Evolutionary conservation across 1,140 invertebrate species (phyloP), one percentile per base, ranked within the genome.

Genomic region (Drosophila pectinifera): DNA sequence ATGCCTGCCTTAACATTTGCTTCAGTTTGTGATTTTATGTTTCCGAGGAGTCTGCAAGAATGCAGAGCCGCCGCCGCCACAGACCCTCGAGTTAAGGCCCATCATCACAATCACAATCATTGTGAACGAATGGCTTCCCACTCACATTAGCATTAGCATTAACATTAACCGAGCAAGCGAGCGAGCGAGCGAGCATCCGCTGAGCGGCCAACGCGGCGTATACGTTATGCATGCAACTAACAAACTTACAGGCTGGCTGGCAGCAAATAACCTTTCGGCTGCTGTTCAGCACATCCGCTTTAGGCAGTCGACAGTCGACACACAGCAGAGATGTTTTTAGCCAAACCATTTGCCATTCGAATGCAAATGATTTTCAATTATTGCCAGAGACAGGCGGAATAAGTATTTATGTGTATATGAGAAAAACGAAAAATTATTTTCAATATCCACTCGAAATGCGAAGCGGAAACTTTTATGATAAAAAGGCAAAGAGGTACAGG

Each of bases 331-430:
- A 68, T 68, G 64, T 42, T 68, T 51, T 68, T 36, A 42, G 59
- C 62, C 83, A 88, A 84, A 88, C 74, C 70, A 88, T 86, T 88
- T 83, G 84, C 76, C 80, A 80, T 83, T 82, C 78, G 73, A 84
- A 88, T 88, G 84, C 84, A 88, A 88, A 88, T 84, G 84, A 51
- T 80, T 73, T 88, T 63, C 82, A 75, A 68, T 68, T 76, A 76
- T 70, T 76, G 76, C 58, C 7, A 56, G 41, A 38, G 61, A 45
- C 77, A 68, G 65, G 61, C 39, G 70, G 63, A 49, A 48, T 69
- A 46, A 10, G 46, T 48, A 80, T 73, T 83, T 88, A 77, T 76
- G 76, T 51, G 34, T 83, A 77, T 59, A 77, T 63, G 80, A 41
- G 39, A 56, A 68, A 78, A 56, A 31, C 10, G 45, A n/a, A 39